Evolutionary conservation across 2,113 vertebrate species (phyloP).

Genomic region (Bubo scandiacus): DNA sequence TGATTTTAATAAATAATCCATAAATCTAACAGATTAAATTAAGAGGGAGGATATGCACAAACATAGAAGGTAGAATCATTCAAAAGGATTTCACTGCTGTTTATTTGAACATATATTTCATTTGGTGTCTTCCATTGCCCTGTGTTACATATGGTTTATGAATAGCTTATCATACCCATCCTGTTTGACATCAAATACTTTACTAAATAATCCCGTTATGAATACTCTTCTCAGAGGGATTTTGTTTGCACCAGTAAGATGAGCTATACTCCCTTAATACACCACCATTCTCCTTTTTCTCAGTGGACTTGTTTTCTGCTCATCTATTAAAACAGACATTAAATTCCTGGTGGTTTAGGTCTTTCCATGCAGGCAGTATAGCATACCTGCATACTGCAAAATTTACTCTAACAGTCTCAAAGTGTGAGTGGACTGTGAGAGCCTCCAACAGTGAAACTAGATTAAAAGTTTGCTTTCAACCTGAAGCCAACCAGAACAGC

Average conservation of each 20-base stretch:
- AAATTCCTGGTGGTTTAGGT: neutral
- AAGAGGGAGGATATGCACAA: neutral
- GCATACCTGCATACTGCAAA: neutral
- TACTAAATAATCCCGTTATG: neutral
- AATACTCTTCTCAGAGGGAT: neutral
- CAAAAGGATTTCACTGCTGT: neutral
- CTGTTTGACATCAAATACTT: neutral
- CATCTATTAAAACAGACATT: neutral
- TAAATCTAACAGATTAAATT: neutral
- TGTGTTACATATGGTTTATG: fast-evolving
- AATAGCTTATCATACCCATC: neutral
- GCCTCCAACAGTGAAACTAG: neutral
- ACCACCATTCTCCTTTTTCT: neutral
- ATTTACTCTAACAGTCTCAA: neutral
- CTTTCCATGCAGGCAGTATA: neutral
- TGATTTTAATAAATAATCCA: neutral
- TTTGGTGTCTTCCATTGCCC: neutral
- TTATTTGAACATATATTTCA: neutral
- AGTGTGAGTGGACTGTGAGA: neutral
- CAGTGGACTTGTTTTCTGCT: neutral
- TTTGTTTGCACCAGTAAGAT: neutral
- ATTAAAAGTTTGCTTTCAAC: neutral
- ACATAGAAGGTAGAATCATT: neutral
- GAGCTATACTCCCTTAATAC: neutral
- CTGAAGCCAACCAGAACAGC: neutral